Percentiles rank a stretch among this genome's conserved stretches.
Conservation (phyloP, 2,113 vertebrate genomes). For the Strix uralensis region DNA sequence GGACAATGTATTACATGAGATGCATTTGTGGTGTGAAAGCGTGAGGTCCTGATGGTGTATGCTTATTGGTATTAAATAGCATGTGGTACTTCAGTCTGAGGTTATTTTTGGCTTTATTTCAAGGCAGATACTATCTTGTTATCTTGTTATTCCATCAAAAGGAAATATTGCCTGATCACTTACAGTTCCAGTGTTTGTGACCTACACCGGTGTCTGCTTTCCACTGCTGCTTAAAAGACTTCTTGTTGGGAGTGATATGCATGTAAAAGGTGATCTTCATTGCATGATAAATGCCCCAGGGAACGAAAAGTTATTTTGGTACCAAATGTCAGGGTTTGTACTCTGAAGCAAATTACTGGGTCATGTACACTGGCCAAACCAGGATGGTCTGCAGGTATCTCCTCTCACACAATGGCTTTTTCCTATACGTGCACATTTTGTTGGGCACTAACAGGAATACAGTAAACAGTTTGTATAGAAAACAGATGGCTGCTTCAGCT, state of each 20-base stretch:
- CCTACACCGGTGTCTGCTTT: neutral
- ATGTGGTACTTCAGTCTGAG: neutral
- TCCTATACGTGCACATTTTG: neutral
- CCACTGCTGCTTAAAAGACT: neutral
- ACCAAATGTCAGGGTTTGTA: neutral
- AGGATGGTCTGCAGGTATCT: neutral
- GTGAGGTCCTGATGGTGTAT: neutral
- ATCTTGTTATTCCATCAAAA: neutral
- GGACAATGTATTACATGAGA: neutral
- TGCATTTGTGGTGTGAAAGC: neutral
- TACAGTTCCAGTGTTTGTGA: neutral
- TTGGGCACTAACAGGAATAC: neutral
- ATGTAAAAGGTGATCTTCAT: neutral
- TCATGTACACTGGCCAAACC: fast-evolving
- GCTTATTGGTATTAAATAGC: neutral
- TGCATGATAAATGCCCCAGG: neutral
- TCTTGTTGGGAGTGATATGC: neutral
- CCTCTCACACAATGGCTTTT: neutral
- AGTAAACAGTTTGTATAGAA: neutral
- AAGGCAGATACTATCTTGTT: neutral
- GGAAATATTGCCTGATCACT: neutral
- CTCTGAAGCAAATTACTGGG: neutral
- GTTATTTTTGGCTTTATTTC: neutral
- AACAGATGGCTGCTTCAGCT: neutral
- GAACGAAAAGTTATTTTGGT: neutral